A percentile compares a stretch with the other conserved stretches of the same genome.
Evolutionary conservation across 1,140 invertebrate species (phyloP).

Genomic region (Drosophila santomea): DNA sequence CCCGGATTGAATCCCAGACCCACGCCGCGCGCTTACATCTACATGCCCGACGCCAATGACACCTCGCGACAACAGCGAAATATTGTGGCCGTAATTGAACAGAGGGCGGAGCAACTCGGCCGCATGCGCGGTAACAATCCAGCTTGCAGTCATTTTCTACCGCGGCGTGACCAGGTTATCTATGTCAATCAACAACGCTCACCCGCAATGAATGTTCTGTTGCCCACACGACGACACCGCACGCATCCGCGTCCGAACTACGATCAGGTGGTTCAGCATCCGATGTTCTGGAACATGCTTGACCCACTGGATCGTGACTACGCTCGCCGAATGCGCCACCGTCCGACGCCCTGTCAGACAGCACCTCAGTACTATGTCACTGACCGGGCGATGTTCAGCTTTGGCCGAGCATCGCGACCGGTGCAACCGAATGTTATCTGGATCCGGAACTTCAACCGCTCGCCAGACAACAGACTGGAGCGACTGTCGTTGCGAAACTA

Average conservation of each 20-base stretch:
- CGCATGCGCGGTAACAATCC: conserved; percentile 60
- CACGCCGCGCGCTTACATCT: conserved; percentile 54
- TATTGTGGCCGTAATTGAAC: conserved; percentile 54
- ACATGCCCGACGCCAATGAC: conserved; percentile 48
- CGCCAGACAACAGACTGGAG: conserved; percentile 74
- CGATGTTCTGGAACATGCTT: conserved; percentile 79
- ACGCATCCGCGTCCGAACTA: conserved; percentile 48
- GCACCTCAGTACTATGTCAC: conserved; percentile 56
- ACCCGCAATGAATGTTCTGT: conserved; percentile 25
- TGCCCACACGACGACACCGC: conserved; percentile 52
- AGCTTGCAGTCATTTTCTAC: conserved; percentile 67
- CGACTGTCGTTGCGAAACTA: conserved; percentile 86
- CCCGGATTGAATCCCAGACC: conserved; percentile 2
- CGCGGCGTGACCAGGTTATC: conserved; percentile 73
- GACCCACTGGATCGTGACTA: conserved; percentile 67
- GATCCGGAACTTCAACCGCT: conserved; percentile 75
- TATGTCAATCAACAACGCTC: conserved; percentile 55
- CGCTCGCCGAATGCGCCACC: conserved; percentile 27
- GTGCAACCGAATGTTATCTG: conserved; percentile 76
- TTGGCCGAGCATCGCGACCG: conserved; percentile 68
- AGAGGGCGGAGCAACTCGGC: conserved; percentile 34
- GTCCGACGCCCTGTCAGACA: conserved; percentile 9
- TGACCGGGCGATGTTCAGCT: conserved; percentile 80
- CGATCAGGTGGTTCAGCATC: conserved; percentile 71
- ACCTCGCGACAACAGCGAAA: conserved; percentile 20